These are phyloP conservation scores for Apis cerana DNA, from an alignment of 1,140 invertebrate genomes.

Conservation along the genomic window DNA sequence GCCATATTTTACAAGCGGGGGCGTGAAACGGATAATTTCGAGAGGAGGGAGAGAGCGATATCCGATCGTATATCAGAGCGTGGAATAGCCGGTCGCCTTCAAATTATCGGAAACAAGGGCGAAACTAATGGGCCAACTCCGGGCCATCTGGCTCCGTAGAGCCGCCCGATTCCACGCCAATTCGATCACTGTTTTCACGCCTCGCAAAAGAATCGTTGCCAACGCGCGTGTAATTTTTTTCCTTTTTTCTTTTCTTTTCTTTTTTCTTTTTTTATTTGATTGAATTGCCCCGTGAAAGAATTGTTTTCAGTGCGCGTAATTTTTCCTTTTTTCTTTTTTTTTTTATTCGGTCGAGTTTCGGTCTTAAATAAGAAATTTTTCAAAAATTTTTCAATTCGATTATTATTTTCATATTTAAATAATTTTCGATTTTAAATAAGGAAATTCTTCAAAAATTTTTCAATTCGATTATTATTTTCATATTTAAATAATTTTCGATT, in stretches of 20 bases:
- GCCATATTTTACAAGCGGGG: slow-evolving; percentile 73
- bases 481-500: too few relatives aligned
- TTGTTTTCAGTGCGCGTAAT: too few relatives aligned
- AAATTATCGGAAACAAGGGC: slow-evolving; percentile 79
- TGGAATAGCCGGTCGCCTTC: slow-evolving; percentile 68
- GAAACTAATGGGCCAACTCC: slow-evolving; percentile 73
- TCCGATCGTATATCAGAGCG: slow-evolving; percentile 74
- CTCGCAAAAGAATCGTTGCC: slow-evolving; percentile 12
- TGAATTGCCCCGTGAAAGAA: too few relatives aligned
- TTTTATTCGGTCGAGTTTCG: too few relatives aligned
- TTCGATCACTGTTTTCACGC: slow-evolving; percentile 72
- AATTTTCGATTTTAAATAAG: too few relatives aligned
- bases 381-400: too few relatives aligned
- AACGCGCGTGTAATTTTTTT: background rate
- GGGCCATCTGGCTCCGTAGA: slow-evolving; percentile 73
- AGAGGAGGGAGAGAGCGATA: slow-evolving; percentile 67
- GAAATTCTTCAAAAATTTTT: too few relatives aligned
- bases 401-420: too few relatives aligned
- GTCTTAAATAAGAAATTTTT: too few relatives aligned
- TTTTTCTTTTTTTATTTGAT: too few relatives aligned
- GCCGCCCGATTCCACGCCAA: slow-evolving; percentile 71
- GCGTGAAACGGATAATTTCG: slow-evolving; percentile 77
- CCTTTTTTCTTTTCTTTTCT: too few relatives aligned
- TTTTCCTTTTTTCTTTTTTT: too few relatives aligned
- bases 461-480: slow-evolving; percentile 73